Percentiles rank a stretch among this genome's conserved stretches.
phyloP scores from a whole-genome alignment of 2,113 vertebrate genomes.

The Rousettus leschenaultii region DNA sequence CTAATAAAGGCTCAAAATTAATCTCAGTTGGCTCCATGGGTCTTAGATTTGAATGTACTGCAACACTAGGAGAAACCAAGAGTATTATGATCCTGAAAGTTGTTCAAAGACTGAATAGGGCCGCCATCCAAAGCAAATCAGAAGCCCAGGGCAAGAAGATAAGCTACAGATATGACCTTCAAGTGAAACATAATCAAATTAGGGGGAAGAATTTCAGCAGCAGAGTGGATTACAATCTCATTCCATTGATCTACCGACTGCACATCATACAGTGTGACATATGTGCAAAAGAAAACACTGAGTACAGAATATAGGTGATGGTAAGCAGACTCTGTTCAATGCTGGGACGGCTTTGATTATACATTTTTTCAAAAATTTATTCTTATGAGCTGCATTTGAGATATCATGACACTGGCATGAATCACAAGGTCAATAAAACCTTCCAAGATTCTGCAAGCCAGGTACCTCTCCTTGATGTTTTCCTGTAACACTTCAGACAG shows the following conservation, averaged over 20 bases:
- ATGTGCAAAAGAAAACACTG: not conserved
- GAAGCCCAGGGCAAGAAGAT: not conserved
- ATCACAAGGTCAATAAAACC: not conserved
- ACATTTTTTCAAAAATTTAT: not conserved
- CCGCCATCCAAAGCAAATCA: not conserved
- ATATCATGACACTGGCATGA: not conserved
- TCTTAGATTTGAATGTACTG: too few relatives aligned
- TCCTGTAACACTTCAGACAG: not conserved
- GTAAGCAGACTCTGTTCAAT: not conserved
- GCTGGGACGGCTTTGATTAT: not conserved
- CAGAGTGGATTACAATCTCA: not conserved
- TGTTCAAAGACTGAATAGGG: not conserved
- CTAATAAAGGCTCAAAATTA: too few relatives aligned
- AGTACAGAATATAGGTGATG: not conserved
- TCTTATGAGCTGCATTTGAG: not conserved
- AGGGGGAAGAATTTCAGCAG: not conserved
- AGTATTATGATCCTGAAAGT: not conserved
- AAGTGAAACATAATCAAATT: not conserved
- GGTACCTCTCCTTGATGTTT: not conserved
- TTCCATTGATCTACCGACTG: not conserved
- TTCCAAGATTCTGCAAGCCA: not conserved
- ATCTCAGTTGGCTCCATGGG: too few relatives aligned
- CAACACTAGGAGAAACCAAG: not conserved
- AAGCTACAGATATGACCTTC: not conserved
- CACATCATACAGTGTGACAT: not conserved